phyloP scores from a whole-genome alignment of 2,113 vertebrate genomes.

The Pluvialis apricaria region DNA sequence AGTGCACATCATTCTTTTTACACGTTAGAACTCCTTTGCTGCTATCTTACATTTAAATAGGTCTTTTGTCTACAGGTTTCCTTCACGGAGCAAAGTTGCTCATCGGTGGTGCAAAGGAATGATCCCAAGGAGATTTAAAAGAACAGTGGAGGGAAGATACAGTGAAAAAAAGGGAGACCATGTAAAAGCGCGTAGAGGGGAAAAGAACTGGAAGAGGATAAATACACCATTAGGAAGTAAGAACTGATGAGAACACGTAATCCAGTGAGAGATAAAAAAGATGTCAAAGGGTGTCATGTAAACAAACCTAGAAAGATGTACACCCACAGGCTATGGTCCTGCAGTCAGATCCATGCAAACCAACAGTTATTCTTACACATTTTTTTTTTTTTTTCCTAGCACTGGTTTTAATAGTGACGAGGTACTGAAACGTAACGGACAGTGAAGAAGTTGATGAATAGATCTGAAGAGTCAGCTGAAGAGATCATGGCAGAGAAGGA shows the following conservation, averaged over 20 bases:
- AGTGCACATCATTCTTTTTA: neutral
- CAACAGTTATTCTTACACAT: neutral
- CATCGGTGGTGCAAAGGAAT: neutral
- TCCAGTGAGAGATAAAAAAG: neutral
- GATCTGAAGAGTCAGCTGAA: neutral
- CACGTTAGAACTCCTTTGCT: neutral
- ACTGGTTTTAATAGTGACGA: neutral
- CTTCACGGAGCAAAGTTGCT: neutral
- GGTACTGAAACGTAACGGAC: neutral
- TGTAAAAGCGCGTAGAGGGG: neutral
- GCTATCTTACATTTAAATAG: neutral
- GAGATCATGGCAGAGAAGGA: neutral
- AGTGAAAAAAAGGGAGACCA: neutral
- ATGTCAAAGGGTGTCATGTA: fast-evolving
- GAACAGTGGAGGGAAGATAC: neutral
- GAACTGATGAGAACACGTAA: neutral
- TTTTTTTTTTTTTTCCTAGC: no score
- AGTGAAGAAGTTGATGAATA: neutral
- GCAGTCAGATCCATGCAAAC: neutral
- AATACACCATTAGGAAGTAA: neutral
- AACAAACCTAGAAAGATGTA: neutral
- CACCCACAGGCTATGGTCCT: neutral
- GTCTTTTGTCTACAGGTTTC: neutral
- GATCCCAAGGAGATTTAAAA: neutral
- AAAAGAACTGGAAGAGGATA: neutral